Percentiles rank a stretch among this genome's conserved stretches.
phyloP scores from a whole-genome alignment of 2,797 vertebrate genomes.

The Netta rufina region DNA sequence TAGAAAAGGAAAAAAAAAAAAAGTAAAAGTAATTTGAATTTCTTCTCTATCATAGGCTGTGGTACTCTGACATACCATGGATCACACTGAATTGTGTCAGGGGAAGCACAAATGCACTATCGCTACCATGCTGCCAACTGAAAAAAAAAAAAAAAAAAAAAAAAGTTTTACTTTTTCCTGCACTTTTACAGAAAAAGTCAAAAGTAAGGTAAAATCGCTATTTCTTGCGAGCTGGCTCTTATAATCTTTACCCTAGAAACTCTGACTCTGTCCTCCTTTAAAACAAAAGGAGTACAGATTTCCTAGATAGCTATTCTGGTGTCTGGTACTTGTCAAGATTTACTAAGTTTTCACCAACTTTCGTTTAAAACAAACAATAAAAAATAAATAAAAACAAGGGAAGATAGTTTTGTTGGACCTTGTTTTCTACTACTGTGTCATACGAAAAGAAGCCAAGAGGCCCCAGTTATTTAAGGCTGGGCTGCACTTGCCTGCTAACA shows the following conservation, averaged over 20 bases:
- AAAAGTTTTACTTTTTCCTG: background rate
- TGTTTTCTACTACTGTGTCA: background rate
- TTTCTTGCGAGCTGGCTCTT: background rate
- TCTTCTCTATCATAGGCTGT: background rate
- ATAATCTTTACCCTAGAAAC: background rate
- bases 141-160: background rate
- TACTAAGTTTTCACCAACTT: background rate
- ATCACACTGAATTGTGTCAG: background rate
- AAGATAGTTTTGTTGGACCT: background rate
- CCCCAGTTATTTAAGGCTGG: background rate
- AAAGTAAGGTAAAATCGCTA: background rate
- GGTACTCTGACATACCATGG: background rate
- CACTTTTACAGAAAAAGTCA: background rate
- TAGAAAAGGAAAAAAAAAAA: background rate
- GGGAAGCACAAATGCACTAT: background rate
- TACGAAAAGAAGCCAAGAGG: background rate
- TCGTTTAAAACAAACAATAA: background rate
- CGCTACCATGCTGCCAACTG: background rate
- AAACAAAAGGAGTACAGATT: background rate
- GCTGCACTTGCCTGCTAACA: background rate
- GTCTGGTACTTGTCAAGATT: background rate
- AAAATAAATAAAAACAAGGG: background rate
- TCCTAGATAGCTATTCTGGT: background rate
- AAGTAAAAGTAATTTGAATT: background rate
- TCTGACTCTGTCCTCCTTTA: background rate